phyloP scores from a whole-genome alignment of 2,888 invertebrate species.

The Apotomis betuletana region DNA sequence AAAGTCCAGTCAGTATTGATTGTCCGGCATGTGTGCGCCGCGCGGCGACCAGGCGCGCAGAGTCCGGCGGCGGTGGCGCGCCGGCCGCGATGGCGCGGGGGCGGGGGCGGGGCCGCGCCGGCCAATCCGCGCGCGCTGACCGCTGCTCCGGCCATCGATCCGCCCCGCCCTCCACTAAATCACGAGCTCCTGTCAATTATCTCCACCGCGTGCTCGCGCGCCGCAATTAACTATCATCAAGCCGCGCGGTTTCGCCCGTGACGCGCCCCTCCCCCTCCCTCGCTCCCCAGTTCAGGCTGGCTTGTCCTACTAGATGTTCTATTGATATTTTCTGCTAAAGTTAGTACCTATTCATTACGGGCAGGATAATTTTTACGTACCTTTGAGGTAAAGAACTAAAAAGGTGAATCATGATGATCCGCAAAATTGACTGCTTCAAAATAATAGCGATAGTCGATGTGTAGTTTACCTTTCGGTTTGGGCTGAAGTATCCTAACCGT shows the following conservation, averaged over 20 bases:
- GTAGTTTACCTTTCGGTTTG: no score
- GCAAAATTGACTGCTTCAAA: no score
- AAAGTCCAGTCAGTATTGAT: conserved; percentile 8
- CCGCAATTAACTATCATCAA: conserved; percentile 43
- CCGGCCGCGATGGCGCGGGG: conserved; percentile 42
- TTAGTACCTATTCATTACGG: conserved; percentile 19
- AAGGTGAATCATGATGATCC: no score
- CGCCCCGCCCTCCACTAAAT: conserved; percentile 48
- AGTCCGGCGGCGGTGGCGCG: conserved; percentile 32
- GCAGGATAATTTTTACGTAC: conserved; percentile 10
- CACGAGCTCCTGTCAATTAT: conserved; percentile 56
- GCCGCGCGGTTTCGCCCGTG: conserved; percentile 36
- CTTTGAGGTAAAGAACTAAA: no score
- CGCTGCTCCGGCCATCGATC: conserved; percentile 44
- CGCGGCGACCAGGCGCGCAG: conserved; percentile 33
- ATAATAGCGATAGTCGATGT: no score
- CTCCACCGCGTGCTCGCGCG: conserved; percentile 39
- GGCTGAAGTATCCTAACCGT: no score
- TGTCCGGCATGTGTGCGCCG: conserved; percentile 21
- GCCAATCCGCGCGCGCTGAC: conserved; percentile 58
- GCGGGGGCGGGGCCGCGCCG: conserved; percentile 48
- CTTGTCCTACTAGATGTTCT: conserved; percentile 14
- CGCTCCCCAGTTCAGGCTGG: conserved; percentile 25
- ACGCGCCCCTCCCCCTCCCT: conserved; percentile 24
- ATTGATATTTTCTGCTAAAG: conserved; percentile 14